Percentiles rank a stretch among this genome's conserved stretches.
Conservation (phyloP, 35 echinoderm and acorn worm species). For the Apostichopus californicus region DNA sequence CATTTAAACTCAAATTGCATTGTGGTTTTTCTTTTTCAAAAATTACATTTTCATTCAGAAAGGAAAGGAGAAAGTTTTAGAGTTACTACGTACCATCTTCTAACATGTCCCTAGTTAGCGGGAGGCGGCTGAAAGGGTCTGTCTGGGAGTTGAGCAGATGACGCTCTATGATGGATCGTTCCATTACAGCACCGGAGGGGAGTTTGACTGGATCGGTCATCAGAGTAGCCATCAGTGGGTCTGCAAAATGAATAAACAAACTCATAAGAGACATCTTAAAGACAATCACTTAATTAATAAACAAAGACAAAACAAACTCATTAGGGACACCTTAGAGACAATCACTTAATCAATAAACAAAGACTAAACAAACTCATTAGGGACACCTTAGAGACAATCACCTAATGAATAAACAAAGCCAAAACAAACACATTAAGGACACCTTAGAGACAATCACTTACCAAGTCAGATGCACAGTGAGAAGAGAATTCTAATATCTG, state of each 20-base stretch:
- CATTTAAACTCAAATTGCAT: too few species aligned
- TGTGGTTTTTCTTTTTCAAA: too few species aligned
- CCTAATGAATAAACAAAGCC: background rate
- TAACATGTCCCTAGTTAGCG: slow-evolving; percentile 81
- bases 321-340: too few species aligned
- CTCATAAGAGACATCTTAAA: too few species aligned
- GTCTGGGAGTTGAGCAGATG: slow-evolving; percentile 97
- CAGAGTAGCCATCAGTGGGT: slow-evolving; percentile 94
- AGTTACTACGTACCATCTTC: slow-evolving; percentile 61
- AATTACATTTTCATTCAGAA: background rate
- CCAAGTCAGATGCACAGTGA: too few species aligned
- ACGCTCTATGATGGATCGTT: slow-evolving; percentile 89
- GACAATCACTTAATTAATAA: background rate
- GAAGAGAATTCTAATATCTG: too few species aligned
- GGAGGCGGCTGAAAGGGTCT: slow-evolving; percentile 87
- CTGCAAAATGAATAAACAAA: slow-evolving; percentile 38
- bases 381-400: too few species aligned
- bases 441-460: too few species aligned
- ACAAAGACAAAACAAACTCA: background rate
- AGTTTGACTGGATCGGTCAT: slow-evolving; percentile 94
- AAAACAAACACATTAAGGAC: too few species aligned
- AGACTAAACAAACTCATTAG: too few species aligned
- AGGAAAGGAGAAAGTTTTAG: too few species aligned
- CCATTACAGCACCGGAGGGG: slow-evolving; percentile 94
- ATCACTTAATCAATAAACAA: background rate